Conservation (phyloP, 2,113 vertebrate genomes). For the Probosciger aterrimus region DNA sequence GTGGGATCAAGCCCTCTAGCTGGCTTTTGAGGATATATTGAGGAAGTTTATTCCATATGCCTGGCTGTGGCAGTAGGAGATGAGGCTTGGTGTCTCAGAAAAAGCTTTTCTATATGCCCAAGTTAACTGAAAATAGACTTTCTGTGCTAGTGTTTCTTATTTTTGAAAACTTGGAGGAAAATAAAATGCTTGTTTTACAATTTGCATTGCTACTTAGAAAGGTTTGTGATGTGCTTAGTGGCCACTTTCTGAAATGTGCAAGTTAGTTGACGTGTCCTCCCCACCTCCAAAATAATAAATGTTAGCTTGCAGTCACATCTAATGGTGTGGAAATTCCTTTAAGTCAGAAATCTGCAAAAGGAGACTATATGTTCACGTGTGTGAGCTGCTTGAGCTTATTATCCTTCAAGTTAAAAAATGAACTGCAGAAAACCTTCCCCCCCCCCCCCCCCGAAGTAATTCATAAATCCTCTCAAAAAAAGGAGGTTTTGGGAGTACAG, state of each 20-base stretch:
- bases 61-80: not conserved
- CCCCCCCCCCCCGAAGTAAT: not conserved
- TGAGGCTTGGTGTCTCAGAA: not conserved
- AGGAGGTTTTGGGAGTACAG: not conserved
- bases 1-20: not conserved
- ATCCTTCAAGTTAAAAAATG: not conserved
- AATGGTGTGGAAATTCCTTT: conserved; percentile 23
- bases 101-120: not conserved
- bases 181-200: not conserved
- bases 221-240: not conserved
- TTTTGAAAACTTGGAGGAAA: not conserved
- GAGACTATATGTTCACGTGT: not conserved
- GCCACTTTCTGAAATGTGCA: not conserved
- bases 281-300: not conserved
- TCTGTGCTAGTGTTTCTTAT: not conserved
- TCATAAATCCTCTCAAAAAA: not conserved
- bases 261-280: not conserved
- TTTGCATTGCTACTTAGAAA: not conserved
- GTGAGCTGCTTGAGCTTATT: not conserved
- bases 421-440: not conserved
- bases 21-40: not conserved
- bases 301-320: conserved; percentile 17
- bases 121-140: not conserved
- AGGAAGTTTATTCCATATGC: not conserved
- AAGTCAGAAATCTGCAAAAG: not conserved